Percentiles rank a stretch among this genome's conserved stretches.
These are phyloP conservation scores for Saccostrea echinata DNA, from an alignment of 1,140 invertebrate species.

Conservation along the genomic window DNA sequence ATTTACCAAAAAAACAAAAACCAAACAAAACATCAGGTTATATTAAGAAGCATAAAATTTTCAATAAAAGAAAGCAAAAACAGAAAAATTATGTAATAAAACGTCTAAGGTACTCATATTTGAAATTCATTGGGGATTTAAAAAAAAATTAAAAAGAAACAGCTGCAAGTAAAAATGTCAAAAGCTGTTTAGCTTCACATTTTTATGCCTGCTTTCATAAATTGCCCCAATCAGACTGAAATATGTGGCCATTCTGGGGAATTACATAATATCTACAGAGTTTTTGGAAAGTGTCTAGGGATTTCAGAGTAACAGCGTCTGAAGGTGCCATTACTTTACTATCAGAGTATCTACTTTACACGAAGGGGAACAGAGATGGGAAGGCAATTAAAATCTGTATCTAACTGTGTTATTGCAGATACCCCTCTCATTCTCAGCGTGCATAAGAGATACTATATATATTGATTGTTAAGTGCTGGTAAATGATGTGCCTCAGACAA, in stretches of 20 bases:
- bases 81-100: background rate
- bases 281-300: background rate
- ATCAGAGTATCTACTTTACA: background rate
- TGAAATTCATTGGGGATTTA: background rate
- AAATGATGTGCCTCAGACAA: slow-evolving; percentile 7
- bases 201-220: slow-evolving; percentile 15
- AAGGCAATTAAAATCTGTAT: background rate
- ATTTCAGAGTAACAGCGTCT: background rate
- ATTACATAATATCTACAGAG: slow-evolving; percentile 11
- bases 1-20: too few relatives aligned
- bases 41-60: slow-evolving; percentile 11
- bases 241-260: background rate
- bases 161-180: background rate
- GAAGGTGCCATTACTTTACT: background rate
- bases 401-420: background rate
- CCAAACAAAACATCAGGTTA: background rate
- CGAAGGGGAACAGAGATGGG: background rate
- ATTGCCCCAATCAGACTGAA: slow-evolving; percentile 13
- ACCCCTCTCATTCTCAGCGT: background rate
- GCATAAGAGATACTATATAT: background rate
- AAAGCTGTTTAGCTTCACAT: background rate
- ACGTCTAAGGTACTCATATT: background rate
- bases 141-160: background rate
- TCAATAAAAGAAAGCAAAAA: background rate
- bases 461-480: slow-evolving; percentile 15